Conservation (phyloP, 2,113 vertebrate genomes). For the Egretta garzetta region DNA sequence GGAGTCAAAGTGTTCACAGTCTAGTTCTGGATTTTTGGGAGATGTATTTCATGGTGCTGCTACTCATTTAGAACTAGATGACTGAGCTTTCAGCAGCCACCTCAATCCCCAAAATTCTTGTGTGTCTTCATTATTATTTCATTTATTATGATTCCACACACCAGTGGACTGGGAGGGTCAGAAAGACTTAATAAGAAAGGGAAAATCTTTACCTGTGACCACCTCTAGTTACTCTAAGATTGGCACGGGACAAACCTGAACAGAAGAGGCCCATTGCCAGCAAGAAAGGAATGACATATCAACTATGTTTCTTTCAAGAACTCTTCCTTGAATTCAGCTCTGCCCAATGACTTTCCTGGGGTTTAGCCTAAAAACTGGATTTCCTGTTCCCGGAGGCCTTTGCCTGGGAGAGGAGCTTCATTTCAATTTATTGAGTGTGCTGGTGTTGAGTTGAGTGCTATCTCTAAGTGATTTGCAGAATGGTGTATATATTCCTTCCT, state of each 20-base stretch:
- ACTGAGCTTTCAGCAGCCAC: not conserved
- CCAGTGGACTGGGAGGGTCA: not conserved
- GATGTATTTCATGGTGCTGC: not conserved
- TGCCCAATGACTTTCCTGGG: not conserved
- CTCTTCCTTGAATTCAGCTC: not conserved
- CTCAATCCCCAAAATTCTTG: not conserved
- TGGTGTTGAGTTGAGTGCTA: not conserved
- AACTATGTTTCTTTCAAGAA: not conserved
- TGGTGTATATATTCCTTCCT: not conserved
- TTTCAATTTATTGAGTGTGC: not conserved
- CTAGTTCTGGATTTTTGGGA: not conserved
- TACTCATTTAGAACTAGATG: not conserved
- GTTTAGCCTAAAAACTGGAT: not conserved
- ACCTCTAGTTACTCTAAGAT: not conserved
- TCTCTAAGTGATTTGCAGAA: not conserved
- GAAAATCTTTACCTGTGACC: not conserved
- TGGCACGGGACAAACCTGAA: not conserved
- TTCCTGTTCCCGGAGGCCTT: not conserved
- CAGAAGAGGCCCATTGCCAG: not conserved
- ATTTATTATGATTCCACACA: not conserved
- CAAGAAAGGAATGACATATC: not conserved
- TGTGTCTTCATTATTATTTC: not conserved
- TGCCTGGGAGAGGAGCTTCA: not conserved
- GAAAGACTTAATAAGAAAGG: not conserved
- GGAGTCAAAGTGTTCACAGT: not conserved